These are phyloP conservation scores for Imbricaverruca yamaguchii DNA, from an alignment of 2,888 invertebrate genomes.

Conservation along the genomic window DNA sequence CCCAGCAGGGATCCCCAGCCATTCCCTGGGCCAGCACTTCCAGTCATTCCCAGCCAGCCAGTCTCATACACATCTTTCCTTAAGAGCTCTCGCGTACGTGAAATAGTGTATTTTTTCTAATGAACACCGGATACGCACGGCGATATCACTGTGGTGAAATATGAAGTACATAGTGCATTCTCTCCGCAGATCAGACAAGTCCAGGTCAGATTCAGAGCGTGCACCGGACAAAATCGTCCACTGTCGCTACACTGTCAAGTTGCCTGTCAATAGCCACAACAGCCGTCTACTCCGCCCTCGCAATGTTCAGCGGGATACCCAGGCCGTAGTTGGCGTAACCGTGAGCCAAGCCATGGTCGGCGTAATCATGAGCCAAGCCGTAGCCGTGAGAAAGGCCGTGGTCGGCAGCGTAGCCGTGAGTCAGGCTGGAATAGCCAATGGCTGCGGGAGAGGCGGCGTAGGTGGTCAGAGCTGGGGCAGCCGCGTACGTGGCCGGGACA, in stretches of 20 bases:
- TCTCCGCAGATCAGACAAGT: neutral
- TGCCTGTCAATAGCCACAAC: neutral
- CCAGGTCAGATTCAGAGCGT: neutral
- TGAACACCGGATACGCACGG: too few species aligned
- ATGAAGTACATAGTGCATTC: neutral
- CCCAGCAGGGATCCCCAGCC: too few species aligned
- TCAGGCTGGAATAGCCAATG: neutral
- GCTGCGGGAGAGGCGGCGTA: neutral
- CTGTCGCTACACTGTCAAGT: neutral
- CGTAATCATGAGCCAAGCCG: too few species aligned
- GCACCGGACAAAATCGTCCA: neutral
- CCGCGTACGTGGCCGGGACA: too few species aligned
- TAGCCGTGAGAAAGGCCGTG: neutral
- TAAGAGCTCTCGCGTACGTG: too few species aligned
- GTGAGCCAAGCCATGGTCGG: neutral
- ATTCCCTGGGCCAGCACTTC: too few species aligned
- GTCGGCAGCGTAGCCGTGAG: neutral
- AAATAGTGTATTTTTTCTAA: too few species aligned
- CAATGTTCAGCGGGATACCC: neutral
- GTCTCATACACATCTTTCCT: too few species aligned
- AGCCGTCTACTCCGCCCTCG: neutral
- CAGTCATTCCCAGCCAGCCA: too few species aligned
- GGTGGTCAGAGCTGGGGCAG: neutral
- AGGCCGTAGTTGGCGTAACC: neutral
- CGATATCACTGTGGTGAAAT: too few species aligned